phyloP scores from a whole-genome alignment of 2,797 vertebrate species.

The Sebastes cheni region DNA sequence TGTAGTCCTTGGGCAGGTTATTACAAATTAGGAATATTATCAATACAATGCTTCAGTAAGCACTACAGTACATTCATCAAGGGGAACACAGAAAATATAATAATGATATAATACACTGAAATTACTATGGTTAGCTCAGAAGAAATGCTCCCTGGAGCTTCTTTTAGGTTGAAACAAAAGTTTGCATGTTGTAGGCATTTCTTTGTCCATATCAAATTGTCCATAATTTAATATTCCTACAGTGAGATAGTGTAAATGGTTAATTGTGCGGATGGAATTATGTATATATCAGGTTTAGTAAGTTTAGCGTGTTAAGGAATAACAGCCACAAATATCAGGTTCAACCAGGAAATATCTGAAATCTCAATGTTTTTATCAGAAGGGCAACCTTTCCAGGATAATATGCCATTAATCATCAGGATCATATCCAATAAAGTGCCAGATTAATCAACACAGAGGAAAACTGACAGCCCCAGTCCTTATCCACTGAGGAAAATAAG shows the following conservation, averaged over 20 bases:
- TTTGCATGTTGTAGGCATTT: neutral
- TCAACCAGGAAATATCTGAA: conserved; percentile 63
- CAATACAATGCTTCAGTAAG: too few relatives aligned
- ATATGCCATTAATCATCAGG: conserved; percentile 77
- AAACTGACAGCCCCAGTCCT: conserved; percentile 65
- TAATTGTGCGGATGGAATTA: conserved; percentile 1
- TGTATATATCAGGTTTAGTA: conserved; percentile 27
- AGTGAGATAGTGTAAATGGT: conserved; percentile 1
- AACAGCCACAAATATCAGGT: conserved; percentile 52
- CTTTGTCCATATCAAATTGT: neutral
- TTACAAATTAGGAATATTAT: too few relatives aligned
- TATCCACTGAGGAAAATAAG: conserved; percentile 71
- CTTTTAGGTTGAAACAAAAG: neutral
- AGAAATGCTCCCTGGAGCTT: neutral
- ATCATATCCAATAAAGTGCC: conserved; percentile 75
- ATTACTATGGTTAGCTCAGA: neutral
- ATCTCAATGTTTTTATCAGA: conserved; percentile 66
- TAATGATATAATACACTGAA: neutral
- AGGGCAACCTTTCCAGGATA: conserved; percentile 47
- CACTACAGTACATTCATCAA: neutral
- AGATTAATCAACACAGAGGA: conserved; percentile 72
- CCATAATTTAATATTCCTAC: neutral
- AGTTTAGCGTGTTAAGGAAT: conserved; percentile 25
- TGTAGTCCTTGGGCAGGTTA: too few relatives aligned
- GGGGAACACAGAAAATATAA: neutral